A percentile compares a stretch with the other conserved stretches of the same genome.
Evolutionary conservation across 2,888 invertebrate genomes (phyloP).

Genomic region (Mantis religiosa): DNA sequence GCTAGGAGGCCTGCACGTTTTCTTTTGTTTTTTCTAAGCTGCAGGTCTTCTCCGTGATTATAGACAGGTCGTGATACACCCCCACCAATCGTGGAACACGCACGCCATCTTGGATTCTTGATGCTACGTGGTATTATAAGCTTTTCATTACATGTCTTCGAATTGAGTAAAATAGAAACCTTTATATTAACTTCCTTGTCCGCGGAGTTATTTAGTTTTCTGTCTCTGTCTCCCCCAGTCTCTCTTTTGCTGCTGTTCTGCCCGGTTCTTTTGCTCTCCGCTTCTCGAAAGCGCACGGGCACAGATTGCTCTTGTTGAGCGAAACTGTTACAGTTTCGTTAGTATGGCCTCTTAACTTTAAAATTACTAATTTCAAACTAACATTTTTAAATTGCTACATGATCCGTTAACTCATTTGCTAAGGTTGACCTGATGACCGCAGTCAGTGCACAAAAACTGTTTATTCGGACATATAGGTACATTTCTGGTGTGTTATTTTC

Average conservation of each 20-base stretch:
- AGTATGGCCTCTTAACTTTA: no score
- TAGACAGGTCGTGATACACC: constrained; percentile 17
- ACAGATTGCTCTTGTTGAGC: no score
- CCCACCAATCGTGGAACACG: constrained; percentile 18
- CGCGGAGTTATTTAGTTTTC: background rate
- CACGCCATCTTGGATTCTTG: constrained; percentile 3
- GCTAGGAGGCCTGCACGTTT: background rate
- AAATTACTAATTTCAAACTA: no score
- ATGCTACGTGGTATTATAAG: background rate
- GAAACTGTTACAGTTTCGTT: no score
- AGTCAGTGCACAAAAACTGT: no score
- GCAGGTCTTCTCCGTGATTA: background rate
- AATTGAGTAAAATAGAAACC: background rate
- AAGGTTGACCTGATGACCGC: no score
- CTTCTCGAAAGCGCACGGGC: background rate
- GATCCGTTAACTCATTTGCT: no score
- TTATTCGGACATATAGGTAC: no score
- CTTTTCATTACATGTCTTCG: background rate
- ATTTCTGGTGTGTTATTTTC: no score
- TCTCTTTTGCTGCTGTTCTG: background rate
- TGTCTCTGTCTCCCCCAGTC: background rate
- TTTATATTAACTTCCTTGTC: background rate
- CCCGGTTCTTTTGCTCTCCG: background rate
- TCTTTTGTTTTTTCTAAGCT: background rate
- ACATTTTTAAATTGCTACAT: no score